Evolutionary conservation across 2,888 invertebrate species (phyloP), one percentile per base, ranked within the genome.

Genomic region (Parthenolecanium corni): DNA sequence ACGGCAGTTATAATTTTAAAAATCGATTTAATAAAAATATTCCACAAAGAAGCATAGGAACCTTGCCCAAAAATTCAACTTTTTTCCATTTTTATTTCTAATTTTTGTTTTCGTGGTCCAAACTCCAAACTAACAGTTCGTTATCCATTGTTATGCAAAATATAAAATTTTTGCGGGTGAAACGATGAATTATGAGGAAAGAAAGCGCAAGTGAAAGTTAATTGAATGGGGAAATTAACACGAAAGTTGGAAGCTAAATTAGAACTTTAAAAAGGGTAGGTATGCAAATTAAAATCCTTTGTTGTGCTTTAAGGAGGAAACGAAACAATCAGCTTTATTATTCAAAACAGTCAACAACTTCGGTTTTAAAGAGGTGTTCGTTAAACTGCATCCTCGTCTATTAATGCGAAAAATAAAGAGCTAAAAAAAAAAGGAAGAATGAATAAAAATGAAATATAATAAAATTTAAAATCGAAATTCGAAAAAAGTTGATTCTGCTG

Each of bases 311-410:
- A 52, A 52, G 52, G 52, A 52, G 52, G 52, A 52, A 52, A 52
- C 52, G 52, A 52, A 52, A 52, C 52, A 52, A 52, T 52, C 52
- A 52, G 52, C 52, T 52, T 52, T 52, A 52, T 52, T 52, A 52
- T 52, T 52, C 36, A 52, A 31, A 52, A 25, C 52, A 52, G 52
- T 36, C 52, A 52, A 25, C 52, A 21, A 52, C 52, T 52, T 52
- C 52, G 52, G 25, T 31, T 31, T 52, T 52, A 49, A 31, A 52
- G 52, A 52, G 52, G 36, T 52, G 36, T 52, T 52, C 52, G 52
- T 31, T 31, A 31, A 52, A 52, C 25, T 52, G n/a, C 18, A 44
- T 44, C 44, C 44, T 44, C n/a, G 18, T 44, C 14, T 23, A 51
- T 51, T 20, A 51, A 23, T 3, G 46, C n/a, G 40, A n/a, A 40